Evolutionary conservation across 2,888 invertebrate species (phyloP).

Genomic region (Coelinius sp.): DNA sequence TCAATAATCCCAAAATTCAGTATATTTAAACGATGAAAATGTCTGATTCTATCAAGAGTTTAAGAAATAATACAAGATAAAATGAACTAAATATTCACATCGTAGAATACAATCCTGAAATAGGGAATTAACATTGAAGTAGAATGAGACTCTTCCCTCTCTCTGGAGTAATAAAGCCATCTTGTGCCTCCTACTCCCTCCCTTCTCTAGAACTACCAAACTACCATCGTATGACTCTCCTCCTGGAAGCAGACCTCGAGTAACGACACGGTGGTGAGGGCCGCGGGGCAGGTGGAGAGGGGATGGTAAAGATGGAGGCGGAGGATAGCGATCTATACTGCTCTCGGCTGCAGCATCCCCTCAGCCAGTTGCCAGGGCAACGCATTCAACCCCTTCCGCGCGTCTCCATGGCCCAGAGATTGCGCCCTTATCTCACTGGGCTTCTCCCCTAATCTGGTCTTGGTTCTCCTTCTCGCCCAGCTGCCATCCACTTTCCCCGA

Average conservation of each 20-base stretch:
- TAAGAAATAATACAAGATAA: not conserved
- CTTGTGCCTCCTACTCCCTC: constrained; percentile 57
- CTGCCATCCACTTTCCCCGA: constrained; percentile 41
- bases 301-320: constrained; percentile 45
- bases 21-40: not conserved
- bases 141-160: constrained; percentile 53
- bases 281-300: constrained; percentile 33
- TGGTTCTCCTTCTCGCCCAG: constrained; percentile 46
- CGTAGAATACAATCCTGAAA: not conserved
- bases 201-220: constrained; percentile 40
- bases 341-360: constrained; percentile 51
- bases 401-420: constrained; percentile 55
- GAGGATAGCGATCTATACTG: constrained; percentile 66
- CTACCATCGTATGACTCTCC: constrained; percentile 33
- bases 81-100: not conserved
- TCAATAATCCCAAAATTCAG: not conserved
- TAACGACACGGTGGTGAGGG: constrained; percentile 16
- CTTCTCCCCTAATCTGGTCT: constrained; percentile 39
- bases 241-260: constrained; percentile 33
- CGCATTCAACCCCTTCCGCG: constrained; percentile 59
- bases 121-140: constrained; percentile 27
- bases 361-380: constrained; percentile 64
- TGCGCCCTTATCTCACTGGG: constrained; percentile 63
- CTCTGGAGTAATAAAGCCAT: constrained; percentile 69
- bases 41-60: not conserved